Evolutionary conservation across 2,888 invertebrate genomes (phyloP).

Genomic region (Myopa tessellatipennis): DNA sequence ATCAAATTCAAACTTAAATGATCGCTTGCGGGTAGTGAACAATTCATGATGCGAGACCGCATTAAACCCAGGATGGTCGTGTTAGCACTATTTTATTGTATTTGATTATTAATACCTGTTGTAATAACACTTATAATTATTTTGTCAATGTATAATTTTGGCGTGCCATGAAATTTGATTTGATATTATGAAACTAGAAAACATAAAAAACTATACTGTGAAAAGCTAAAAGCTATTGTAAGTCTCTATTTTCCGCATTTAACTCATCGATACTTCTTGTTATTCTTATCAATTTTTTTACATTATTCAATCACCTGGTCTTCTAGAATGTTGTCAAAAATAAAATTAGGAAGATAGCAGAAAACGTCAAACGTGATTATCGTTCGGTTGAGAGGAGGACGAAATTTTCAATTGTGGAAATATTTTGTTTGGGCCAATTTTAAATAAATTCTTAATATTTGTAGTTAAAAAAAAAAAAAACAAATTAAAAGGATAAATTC

Average conservation of each 20-base stretch:
- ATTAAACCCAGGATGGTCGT: no score
- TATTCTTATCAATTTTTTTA: background rate
- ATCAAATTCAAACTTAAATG: no score
- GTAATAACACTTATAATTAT: no score
- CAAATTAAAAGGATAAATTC: background rate
- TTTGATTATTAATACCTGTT: no score
- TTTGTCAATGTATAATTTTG: no score
- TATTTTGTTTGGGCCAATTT: slow-evolving; percentile 26
- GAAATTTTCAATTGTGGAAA: slow-evolving; percentile 33
- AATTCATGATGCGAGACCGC: background rate
- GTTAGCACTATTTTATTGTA: no score
- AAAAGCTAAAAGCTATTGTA: no score
- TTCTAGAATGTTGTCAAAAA: background rate
- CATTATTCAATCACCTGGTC: slow-evolving; percentile 21
- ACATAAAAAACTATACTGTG: no score
- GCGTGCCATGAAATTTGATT: no score
- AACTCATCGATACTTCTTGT: no score
- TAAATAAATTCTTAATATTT: slow-evolving; percentile 36
- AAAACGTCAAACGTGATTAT: slow-evolving; percentile 47
- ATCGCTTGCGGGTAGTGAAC: background rate
- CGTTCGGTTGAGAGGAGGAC: slow-evolving; percentile 19
- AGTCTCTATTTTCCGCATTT: no score
- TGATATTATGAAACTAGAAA: no score
- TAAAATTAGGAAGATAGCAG: background rate
- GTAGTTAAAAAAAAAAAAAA: slow-evolving; percentile 24